A percentile compares a stretch with the other conserved stretches of the same genome.
Evolutionary conservation across 1,140 invertebrate species (phyloP).

Genomic region (Episyrphus balteatus): DNA sequence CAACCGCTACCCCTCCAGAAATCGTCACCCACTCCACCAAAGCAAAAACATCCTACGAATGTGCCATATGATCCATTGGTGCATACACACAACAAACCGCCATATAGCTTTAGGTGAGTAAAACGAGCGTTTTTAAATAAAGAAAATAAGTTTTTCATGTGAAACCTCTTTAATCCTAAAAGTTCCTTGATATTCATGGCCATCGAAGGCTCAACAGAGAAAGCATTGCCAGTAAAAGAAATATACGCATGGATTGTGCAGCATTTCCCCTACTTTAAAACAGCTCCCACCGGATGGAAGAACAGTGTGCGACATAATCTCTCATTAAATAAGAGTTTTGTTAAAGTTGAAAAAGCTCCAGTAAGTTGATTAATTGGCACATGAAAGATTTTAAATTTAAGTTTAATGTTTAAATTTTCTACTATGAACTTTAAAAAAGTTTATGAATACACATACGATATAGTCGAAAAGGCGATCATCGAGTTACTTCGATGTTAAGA

Average conservation of each 20-base stretch:
- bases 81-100: slow-evolving; percentile 79
- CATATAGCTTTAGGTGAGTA: slow-evolving; percentile 57
- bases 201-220: slow-evolving; percentile 79
- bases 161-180: slow-evolving; percentile 38
- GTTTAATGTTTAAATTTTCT: slow-evolving; percentile 1
- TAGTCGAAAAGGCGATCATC: too few relatives aligned
- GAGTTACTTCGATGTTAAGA: too few relatives aligned
- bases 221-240: slow-evolving; percentile 88
- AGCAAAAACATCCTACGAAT: slow-evolving; percentile 58
- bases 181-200: slow-evolving; percentile 97
- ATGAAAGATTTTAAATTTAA: slow-evolving; percentile 3
- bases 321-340: slow-evolving; percentile 93
- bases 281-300: slow-evolving; percentile 95
- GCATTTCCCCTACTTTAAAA: slow-evolving; percentile 94
- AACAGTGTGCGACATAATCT: slow-evolving; percentile 94
- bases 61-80: slow-evolving; percentile 65
- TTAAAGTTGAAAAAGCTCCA: slow-evolving; percentile 85
- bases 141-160: background rate
- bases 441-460: background rate
- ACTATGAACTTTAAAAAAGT: background rate
- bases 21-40: slow-evolving; percentile 22
- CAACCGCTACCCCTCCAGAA: slow-evolving; percentile 17
- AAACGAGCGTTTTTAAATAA: background rate
- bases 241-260: slow-evolving; percentile 97
- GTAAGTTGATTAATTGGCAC: slow-evolving; percentile 41